Evolutionary conservation across 2,113 vertebrate species (phyloP).

Genomic region (Capra hircus): DNA sequence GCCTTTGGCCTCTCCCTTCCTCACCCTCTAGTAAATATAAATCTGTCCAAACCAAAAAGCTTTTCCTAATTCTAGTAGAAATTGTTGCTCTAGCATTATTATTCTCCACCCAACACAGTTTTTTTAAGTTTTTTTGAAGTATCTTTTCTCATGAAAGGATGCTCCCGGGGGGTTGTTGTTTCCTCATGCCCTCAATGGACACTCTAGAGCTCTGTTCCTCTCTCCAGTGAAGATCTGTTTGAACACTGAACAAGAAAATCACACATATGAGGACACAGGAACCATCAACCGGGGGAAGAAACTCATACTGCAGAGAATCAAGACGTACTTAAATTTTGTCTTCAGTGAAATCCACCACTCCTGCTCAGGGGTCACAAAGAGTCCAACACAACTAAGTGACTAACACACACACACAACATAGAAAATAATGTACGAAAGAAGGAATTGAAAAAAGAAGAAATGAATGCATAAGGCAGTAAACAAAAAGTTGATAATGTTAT

Average conservation of each 20-base stretch:
- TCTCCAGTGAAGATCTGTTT: neutral
- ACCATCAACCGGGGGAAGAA: neutral
- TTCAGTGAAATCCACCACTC: neutral
- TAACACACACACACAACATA: neutral
- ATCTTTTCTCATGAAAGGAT: neutral
- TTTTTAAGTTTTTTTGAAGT: neutral
- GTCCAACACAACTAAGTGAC: neutral
- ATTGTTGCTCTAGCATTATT: neutral
- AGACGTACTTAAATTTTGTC: neutral
- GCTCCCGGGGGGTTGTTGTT: neutral
- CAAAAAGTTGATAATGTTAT: neutral
- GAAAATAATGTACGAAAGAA: neutral
- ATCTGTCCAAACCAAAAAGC: neutral
- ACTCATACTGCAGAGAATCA: neutral
- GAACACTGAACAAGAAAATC: neutral
- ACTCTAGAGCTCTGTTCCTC: neutral
- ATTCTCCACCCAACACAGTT: neutral
- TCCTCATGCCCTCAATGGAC: neutral
- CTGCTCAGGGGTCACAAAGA: neutral
- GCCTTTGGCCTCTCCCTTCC: slow-evolving; percentile 57
- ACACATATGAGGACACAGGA: neutral
- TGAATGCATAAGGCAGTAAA: neutral
- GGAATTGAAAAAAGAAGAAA: neutral
- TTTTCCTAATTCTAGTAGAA: slow-evolving; percentile 18
- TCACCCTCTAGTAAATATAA: slow-evolving; percentile 30